phyloP scores from a whole-genome alignment of 2,888 invertebrate species.

The Ophion slaviceki region DNA sequence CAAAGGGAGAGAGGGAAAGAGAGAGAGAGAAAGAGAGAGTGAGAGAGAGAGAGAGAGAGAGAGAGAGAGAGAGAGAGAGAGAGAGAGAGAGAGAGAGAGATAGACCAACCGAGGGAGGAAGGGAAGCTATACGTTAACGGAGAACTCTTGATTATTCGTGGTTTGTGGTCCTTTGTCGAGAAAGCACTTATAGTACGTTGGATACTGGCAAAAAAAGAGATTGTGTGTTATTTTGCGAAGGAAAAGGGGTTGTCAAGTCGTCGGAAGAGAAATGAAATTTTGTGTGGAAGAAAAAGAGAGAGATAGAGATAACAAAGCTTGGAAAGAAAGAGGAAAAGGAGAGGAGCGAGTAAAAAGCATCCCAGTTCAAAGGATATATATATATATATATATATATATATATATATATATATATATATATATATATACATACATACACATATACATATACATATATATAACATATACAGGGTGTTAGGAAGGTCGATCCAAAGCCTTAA shows the following conservation, averaged over 20 bases:
- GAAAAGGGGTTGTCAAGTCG: constrained; percentile 50
- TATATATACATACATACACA: too few relatives aligned
- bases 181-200: constrained; percentile 31
- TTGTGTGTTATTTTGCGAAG: constrained; percentile 26
- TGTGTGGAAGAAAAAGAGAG: neutral
- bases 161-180: constrained; percentile 41
- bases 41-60: too few relatives aligned
- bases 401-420: too few relatives aligned
- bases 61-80: too few relatives aligned
- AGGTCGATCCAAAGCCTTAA: too few relatives aligned
- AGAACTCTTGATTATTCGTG: constrained; percentile 50
- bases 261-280: constrained; percentile 31
- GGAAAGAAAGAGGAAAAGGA: neutral
- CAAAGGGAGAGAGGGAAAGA: too few relatives aligned
- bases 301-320: neutral
- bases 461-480: too few relatives aligned
- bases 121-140: neutral
- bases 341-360: neutral
- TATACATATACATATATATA: too few relatives aligned
- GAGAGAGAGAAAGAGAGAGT: too few relatives aligned
- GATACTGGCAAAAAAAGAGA: constrained; percentile 16
- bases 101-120: neutral
- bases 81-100: too few relatives aligned
- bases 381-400: too few relatives aligned
- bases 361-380: constrained; percentile 21